Percentiles rank a stretch among this genome's conserved stretches.
Conservation (phyloP, 2,888 invertebrate species). For the Dryadula phaetusa region DNA sequence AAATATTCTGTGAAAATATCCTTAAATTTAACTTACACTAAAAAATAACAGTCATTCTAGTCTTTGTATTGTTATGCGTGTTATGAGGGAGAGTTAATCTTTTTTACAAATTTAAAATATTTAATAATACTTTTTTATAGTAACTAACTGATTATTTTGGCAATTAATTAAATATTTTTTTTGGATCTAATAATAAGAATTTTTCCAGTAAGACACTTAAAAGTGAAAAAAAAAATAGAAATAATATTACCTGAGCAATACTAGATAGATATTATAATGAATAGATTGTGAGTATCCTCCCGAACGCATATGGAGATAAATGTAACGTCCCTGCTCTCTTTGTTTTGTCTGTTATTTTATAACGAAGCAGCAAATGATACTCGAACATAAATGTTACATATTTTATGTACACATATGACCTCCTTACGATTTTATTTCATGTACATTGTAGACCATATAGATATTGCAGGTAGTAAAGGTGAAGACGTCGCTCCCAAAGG, state of each 20-base stretch:
- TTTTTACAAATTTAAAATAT: too few relatives aligned
- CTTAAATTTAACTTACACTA: too few relatives aligned
- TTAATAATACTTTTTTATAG: too few relatives aligned
- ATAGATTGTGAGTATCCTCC: not conserved
- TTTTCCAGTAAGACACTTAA: too few relatives aligned
- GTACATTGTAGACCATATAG: not conserved
- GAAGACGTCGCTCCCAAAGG: conserved; percentile 20
- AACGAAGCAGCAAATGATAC: not conserved
- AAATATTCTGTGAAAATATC: not conserved
- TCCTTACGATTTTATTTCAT: not conserved
- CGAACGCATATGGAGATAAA: not conserved
- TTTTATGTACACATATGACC: not conserved
- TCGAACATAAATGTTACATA: not conserved
- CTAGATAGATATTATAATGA: not conserved
- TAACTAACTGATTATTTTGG: too few relatives aligned
- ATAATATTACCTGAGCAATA: not conserved
- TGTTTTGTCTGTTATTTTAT: not conserved
- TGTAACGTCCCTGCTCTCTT: not conserved
- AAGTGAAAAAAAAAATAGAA: not conserved
- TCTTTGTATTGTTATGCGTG: too few relatives aligned
- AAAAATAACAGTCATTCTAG: too few relatives aligned
- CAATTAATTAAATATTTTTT: too few relatives aligned
- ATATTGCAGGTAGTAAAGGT: not conserved
- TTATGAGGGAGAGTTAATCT: too few relatives aligned
- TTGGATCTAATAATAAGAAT: too few relatives aligned